Conservation (phyloP, 2,113 vertebrate species). For the Barbus barbus region DNA sequence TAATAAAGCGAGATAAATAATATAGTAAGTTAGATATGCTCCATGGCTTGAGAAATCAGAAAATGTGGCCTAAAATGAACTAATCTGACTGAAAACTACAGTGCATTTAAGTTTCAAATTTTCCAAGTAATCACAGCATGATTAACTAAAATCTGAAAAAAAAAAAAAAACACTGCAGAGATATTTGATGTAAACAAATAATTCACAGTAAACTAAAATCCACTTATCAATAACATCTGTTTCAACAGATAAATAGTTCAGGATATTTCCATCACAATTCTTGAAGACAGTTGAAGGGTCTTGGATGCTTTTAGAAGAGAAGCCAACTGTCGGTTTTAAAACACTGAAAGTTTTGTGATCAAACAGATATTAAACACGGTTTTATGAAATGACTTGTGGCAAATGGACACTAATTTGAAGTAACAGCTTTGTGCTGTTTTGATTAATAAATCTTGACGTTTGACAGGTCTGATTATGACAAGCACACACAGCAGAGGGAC, state of each 20-base stretch:
- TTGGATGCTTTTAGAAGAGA: background rate
- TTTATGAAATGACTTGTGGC: background rate
- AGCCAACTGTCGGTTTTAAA: background rate
- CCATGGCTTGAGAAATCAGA: background rate
- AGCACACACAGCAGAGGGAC: conserved; percentile 5
- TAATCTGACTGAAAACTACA: background rate
- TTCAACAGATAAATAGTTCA: background rate
- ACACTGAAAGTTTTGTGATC: background rate
- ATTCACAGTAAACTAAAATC: background rate
- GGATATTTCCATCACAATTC: background rate
- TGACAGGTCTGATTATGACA: conserved; percentile 10
- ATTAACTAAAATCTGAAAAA: background rate
- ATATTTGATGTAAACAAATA: too few species aligned
- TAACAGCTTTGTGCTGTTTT: background rate
- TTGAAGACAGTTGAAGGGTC: background rate
- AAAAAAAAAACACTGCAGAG: too few species aligned
- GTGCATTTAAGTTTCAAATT: background rate
- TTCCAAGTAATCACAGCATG: background rate
- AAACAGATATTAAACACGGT: background rate
- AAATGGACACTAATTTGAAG: background rate
- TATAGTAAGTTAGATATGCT: background rate
- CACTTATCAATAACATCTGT: background rate
- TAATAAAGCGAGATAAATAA: conserved; percentile 34
- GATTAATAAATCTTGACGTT: conserved; percentile 6
- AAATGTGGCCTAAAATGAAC: conserved; percentile 22